Base-by-base conservation (phyloP, 2,797 vertebrate genomes). In the Trachops cirrhosus region DNA sequence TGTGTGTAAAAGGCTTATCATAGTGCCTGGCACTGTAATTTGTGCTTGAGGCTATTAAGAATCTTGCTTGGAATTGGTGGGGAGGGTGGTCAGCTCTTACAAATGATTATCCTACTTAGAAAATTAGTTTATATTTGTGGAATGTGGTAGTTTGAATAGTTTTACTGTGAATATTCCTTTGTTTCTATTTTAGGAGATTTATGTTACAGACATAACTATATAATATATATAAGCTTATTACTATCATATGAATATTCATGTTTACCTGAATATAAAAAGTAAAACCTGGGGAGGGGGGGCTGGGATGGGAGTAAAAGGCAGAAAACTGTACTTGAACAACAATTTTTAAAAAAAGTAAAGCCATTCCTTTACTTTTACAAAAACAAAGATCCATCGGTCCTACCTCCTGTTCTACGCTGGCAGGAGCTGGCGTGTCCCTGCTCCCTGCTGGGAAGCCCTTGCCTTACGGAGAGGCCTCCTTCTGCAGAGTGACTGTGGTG, bases 111-210 rank as follows among this genome's bases (percentile, higher is more conserved):
- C 46, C 64, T 48, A 4, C 59, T 82, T 96, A 71, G 83, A 62
- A 96, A 82, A 79, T 86, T 48, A n/a, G 22, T 73, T 94, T 77
- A 34, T 67, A 70, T 34, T 83, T 86, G 70, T 16, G 94, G 83
- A 44, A 82, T 64, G 18, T 86, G 52, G 29, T 79, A n/a, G 16
- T 44, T 71, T 62, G n/a, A 57, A 86, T 24, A 32, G 19, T 85
- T 95, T 87, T 44, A 41, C n/a, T 64, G 2, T 73, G 70, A 73
- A 9, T 64, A 48, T 79, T 21, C 32, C 62, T 93, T 67, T 94
- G 24, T 52, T 82, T 57, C n/a, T 91, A 70, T 52, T 52, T 77
- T 24, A 67, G 12, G n/a, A 92, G 62, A 68, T 88, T 92, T 88
- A 83, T 80, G 8, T 86, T 82, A 67, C 5, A 87, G 44, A 67